Evolutionary conservation across 2,888 invertebrate species (phyloP), one percentile per base, ranked within the genome.

Genomic region (Endomychus coccineus): DNA sequence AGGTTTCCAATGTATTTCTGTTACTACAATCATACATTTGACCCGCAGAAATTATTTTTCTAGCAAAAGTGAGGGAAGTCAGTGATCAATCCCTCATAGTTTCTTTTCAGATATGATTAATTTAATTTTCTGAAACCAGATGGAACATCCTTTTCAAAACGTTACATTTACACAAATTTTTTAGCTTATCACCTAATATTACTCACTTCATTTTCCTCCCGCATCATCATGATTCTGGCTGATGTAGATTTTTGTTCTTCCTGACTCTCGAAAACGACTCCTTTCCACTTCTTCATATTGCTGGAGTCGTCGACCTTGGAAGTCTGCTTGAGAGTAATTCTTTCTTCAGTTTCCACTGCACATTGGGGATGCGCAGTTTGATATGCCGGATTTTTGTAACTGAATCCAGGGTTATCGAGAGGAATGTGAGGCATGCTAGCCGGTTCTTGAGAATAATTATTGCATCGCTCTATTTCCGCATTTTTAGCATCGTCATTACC

Each of bases 261-360:
- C 45, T 79, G 77, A 3, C 80, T 79, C 11, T 80, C 78, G 54
- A 84, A 71, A 45, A 80, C 77, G 27, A 80, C 77, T 30, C 80
- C 83, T 63, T 84, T 84, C 83, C 85, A 84, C 68, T 83, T 85
- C 51, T 80, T 71, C 52, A 84, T 52, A 19, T 56, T 58, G 34
- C 44, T 48, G 31, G 77, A 75, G 48, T 76, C 75, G 11, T 58
- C 71, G 61, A 67, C 32, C 39, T 47, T 30, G 24, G 22, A n/a
- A 15, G 35, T 39, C 6, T 15, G 12, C 2, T 16, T 7, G 3
- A 27, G 12, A 11, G 43, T 29, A 27, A 43, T 43, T 15, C 43
- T 46, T 16, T 39, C 45, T 9, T 40, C 41, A 19, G 43, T 43
- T 34, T 51, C 55, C n/a, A 48, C 51, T 24, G 49, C 54, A 43